Evolutionary conservation across 2,888 invertebrate species (phyloP), one percentile per base, ranked within the genome.

Genomic region (Ectemnius lituratus): DNA sequence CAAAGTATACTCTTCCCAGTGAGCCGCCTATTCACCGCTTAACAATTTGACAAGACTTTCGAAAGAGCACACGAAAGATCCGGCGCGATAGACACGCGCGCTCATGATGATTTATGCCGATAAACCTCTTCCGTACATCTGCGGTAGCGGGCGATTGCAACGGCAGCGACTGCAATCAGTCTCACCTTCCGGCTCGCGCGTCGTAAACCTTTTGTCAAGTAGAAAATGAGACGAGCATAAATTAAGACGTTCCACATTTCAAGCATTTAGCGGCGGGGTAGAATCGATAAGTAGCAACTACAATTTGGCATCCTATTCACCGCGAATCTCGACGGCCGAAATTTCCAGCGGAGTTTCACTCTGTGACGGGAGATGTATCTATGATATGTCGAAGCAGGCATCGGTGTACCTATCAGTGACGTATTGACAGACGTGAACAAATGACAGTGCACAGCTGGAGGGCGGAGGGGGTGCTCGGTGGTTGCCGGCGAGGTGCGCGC

Each of bases 391-490:
- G 65, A 62, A 66, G 67, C 58, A 67, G 76, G 73, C 11, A 65
- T 60, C 82, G 76, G 80, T 79, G 73, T 74, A 70, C 74, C 77
- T 79, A 81, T 83, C 83, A 73, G 81, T 83, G 86, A 86, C 85
- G 86, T 84, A 88, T 88, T 87, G 89, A 89, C 88, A 82, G 88
- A 89, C 89, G 84, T 88, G 83, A 87, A 89, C 84, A 87, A 89
- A 89, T 89, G 88, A 88, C 86, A 85, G 82, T 75, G 72, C 85
- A 68, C 85, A 86, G 85, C 85, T 84, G 83, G 86, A 76, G 86
- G 86, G 82, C 75, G 74, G 72, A 70, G 78, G 52, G 52, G 52
- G 52, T 4, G 14, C 8, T 11, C 11, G n/a, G 1, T 4, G 52
- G 52, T 52, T 52, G 77, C 60, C 76, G 52, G 45, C 67, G 64